Evolutionary conservation across 2,797 vertebrate species (phyloP), one percentile per base, ranked within the genome.

Genomic region (Loris lydekkerianus): DNA sequence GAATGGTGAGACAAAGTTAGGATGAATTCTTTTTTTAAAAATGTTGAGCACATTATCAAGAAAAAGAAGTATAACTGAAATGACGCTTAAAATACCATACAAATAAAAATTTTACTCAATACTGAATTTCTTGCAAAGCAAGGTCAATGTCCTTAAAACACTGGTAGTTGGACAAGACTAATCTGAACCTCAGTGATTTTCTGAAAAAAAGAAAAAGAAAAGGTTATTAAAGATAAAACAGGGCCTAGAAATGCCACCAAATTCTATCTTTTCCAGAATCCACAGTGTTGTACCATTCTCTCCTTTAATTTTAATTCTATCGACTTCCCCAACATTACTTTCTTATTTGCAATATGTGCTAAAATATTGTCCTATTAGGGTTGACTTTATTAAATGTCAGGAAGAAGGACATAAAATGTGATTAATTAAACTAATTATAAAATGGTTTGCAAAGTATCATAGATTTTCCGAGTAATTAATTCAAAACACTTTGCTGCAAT

Each of bases 391-490:
- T 95, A 94, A 73, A 80, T 77, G 29, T 78, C 85, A 96, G 14
- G 10, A n/a, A 87, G 60, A 69, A 72, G 10, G 11, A 80, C 14
- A 75, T 34, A 73, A 92, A 85, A 94, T 86, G 43, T 69, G 34
- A 85, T 78, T 89, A 34, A 92, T 83, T 88, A 77, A 96, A 91
- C 10, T 76, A 37, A 95, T 95, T 49, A 81, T 94, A 81, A 93
- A 92, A 70, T 46, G 10, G 10, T 82, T 92, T 89, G 37, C 69
- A 91, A 90, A 78, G 58, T 58, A 77, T 61, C 89, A 93, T 63
- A 86, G 72, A 56, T 92, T 96, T 94, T 94, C 58, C 73, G 86
- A 95, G 29, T 84, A 77, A 92, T 78, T 94, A 90, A 90, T 93
- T 93, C 80, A 76, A 95, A 92, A 78, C 72, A 81, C 40, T 78